These are phyloP conservation scores for Corynorhinus townsendii DNA, from an alignment of 2,113 vertebrate genomes.

Conservation along the genomic window DNA sequence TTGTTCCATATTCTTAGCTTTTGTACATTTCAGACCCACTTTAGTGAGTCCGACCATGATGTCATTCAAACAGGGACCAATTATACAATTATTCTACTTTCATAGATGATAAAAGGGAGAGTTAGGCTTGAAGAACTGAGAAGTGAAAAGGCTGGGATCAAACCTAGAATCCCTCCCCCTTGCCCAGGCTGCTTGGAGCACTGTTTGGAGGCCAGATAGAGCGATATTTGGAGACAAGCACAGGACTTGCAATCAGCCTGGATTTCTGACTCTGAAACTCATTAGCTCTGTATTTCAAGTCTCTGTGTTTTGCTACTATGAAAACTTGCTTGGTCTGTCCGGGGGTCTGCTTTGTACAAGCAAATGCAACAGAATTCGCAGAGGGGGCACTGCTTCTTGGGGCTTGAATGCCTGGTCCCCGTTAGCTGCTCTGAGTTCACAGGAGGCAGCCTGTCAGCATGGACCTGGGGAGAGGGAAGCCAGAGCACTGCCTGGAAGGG, in stretches of 20 bases:
- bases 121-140: neutral
- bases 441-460: neutral
- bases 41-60: neutral
- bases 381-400: neutral
- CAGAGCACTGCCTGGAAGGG: neutral
- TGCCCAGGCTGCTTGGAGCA: neutral
- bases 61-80: neutral
- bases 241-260: neutral
- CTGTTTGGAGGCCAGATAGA: neutral
- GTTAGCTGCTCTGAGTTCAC: neutral
- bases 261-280: neutral
- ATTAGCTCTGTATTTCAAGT: neutral
- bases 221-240: neutral
- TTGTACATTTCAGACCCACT: neutral
- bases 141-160: neutral
- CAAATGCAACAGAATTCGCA: neutral
- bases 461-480: neutral
- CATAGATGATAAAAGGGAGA: neutral
- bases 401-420: neutral
- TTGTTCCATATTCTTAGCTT: neutral
- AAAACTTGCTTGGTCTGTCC: neutral
- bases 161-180: neutral
- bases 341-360: neutral
- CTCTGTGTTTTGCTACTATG: neutral
- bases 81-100: neutral